Evolutionary conservation across 1,140 invertebrate species (phyloP).

Genomic region (Drosophila subpulchrella): DNA sequence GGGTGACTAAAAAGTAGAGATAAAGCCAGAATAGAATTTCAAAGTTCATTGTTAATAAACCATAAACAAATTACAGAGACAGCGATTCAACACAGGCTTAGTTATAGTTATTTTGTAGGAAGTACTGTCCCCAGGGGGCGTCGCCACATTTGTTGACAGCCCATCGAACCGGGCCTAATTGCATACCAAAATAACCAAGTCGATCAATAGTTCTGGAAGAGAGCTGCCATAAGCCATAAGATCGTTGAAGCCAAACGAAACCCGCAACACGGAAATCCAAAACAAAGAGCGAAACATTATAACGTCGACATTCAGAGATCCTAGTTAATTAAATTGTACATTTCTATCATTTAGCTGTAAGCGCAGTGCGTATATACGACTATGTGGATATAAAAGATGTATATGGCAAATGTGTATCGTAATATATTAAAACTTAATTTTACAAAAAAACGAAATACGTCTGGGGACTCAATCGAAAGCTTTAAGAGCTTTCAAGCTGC

Average conservation of each 20-base stretch:
- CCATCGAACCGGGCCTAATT: slow-evolving; percentile 14
- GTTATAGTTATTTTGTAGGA: slow-evolving; percentile 62
- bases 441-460: slow-evolving; percentile 49
- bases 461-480: slow-evolving; percentile 7
- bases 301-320: slow-evolving; percentile 60
- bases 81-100: slow-evolving; percentile 34
- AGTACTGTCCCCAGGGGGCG: slow-evolving; percentile 19
- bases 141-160: slow-evolving; percentile 22
- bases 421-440: slow-evolving; percentile 82
- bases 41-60: slow-evolving; percentile 80
- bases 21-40: slow-evolving; percentile 33
- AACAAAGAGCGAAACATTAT: slow-evolving; percentile 34
- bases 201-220: slow-evolving; percentile 33
- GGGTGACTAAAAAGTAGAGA: slow-evolving; percentile 3
- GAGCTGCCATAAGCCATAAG: slow-evolving; percentile 46
- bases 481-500: slow-evolving; percentile 6
- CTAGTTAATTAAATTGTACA: slow-evolving; percentile 83
- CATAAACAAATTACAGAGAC: slow-evolving; percentile 48
- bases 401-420: slow-evolving; percentile 78
- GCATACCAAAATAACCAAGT: slow-evolving; percentile 40
- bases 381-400: slow-evolving; percentile 56
- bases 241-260: slow-evolving; percentile 47
- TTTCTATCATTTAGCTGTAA: slow-evolving; percentile 78
- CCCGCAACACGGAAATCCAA: slow-evolving; percentile 23
- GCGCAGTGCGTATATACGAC: slow-evolving; percentile 55